Evolutionary conservation across 2,888 invertebrate species (phyloP).

Genomic region (Sarcophaga variegata): DNA sequence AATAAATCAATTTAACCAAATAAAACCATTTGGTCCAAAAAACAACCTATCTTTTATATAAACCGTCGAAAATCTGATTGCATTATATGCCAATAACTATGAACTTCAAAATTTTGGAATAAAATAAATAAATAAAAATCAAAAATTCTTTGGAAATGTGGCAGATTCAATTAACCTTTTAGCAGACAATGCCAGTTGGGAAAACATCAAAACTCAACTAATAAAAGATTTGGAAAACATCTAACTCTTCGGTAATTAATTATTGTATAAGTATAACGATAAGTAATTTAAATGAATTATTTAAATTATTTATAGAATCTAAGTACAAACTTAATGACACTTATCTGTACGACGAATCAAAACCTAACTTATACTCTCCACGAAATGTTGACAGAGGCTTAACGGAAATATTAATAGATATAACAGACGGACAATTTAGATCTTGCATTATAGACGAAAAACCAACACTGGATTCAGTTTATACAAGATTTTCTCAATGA

Average conservation of each 20-base stretch:
- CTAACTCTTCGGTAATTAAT: too few species aligned
- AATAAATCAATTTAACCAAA: slow-evolving; percentile 40
- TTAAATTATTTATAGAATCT: too few species aligned
- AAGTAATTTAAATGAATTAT: too few species aligned
- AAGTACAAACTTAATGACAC: too few species aligned
- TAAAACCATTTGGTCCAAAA: slow-evolving; percentile 41
- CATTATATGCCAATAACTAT: slow-evolving; percentile 25
- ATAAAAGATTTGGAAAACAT: too few species aligned
- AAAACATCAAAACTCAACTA: too few species aligned
- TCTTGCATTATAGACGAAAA: slow-evolving; percentile 40
- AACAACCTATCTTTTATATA: slow-evolving; percentile 44
- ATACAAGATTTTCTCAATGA: slow-evolving; percentile 41
- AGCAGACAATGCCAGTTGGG: too few species aligned
- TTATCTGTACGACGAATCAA: neutral
- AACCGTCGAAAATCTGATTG: slow-evolving; percentile 34
- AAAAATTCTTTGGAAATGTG: neutral
- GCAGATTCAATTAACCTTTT: too few species aligned
- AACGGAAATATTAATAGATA: slow-evolving; percentile 35
- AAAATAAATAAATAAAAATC: slow-evolving; percentile 30
- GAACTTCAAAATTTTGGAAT: slow-evolving; percentile 38
- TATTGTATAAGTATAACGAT: too few species aligned
- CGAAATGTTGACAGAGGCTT: slow-evolving; percentile 31
- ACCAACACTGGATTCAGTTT: slow-evolving; percentile 24
- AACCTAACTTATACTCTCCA: neutral
- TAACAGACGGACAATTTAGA: slow-evolving; percentile 45